Base-by-base conservation (phyloP, 1,140 invertebrate genomes). In the Gerris buenoi region DNA sequence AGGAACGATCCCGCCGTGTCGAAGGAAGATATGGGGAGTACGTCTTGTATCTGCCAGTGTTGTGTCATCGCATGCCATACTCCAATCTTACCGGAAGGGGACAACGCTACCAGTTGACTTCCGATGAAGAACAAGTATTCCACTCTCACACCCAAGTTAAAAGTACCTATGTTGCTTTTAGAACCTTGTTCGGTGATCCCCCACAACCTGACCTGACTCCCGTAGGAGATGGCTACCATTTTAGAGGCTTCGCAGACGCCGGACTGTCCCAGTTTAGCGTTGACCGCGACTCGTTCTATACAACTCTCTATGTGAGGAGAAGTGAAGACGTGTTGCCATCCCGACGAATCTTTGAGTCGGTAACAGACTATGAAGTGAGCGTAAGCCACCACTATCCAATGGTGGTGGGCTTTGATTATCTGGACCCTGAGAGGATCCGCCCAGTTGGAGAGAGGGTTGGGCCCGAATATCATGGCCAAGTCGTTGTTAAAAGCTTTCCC, bases 1-100 rank as follows among this genome's bases (percentile, higher is more conserved):
- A 98, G 79, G 77, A 97, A 96, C 0, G 94, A 97, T 0, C 95
- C 95, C 61, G 95, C 95, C 0, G 92, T 96, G 76, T 97, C 95
- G 77, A 95, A 95, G 1, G 94, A 96, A 18, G 93, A 87, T 29
- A 98, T 93, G 1, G 93, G 89, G 46, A 94, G 88, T 26, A 97
- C 89, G 79, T 97, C 93, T 78, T 96, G 94, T 60, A 94, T 94
- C 81, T 97, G 89, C 93, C 95, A 98, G 77, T 98, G 93, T 73
- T 97, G 94, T 0, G 94, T 97, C 87, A 95, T 97, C 0, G 94
- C 91, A 79, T 98, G 95, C 95, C 95, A 98, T 22, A 99, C 95
- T 5, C 95, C 95, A 68, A 97, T 93, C 81, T 97, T 97, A n/a
- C 95, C 95, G 25, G 88, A 87, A 1, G 89, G 84, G 56, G 93